phyloP scores from a whole-genome alignment of 1,140 invertebrate species.

The Chelonus insularis region DNA sequence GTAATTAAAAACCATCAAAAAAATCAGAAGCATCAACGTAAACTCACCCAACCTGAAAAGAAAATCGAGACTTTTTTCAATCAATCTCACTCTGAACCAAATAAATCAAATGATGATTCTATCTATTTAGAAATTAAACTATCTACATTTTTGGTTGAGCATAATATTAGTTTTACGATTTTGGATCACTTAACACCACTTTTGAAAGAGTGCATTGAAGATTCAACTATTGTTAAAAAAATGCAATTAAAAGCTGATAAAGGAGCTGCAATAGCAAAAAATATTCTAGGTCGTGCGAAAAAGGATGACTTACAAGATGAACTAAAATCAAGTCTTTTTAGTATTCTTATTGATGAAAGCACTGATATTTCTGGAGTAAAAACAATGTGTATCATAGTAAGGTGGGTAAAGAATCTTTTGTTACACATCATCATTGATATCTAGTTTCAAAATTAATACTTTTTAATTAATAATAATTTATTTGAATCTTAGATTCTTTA shows the following conservation, averaged over 20 bases:
- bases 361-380: conserved; percentile 30
- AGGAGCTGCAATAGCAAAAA: conserved; percentile 12
- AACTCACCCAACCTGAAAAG: conserved; percentile 12
- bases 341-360: conserved; percentile 29
- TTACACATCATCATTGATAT: conserved; percentile 3
- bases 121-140: conserved; percentile 14
- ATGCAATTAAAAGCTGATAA: conserved; percentile 8
- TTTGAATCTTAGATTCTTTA: conserved; percentile 42
- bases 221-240: conserved; percentile 9
- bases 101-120: conserved; percentile 11
- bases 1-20: conserved; percentile 26
- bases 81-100: too few species aligned
- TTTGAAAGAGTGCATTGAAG: not conserved
- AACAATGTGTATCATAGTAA: conserved; percentile 27
- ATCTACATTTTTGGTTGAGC: conserved; percentile 16
- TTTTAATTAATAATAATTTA: conserved; percentile 26
- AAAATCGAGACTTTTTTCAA: conserved; percentile 17
- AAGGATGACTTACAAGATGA: conserved; percentile 7
- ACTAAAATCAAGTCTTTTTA: not conserved
- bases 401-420: too few species aligned
- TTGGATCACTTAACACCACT: not conserved
- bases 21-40: conserved; percentile 15
- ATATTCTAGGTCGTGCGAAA: not conserved
- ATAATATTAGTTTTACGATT: not conserved
- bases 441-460: conserved; percentile 7